Evolutionary conservation across 2,888 invertebrate genomes (phyloP), one percentile per base, ranked within the genome.

Genomic region (Pristionchus exspectatus): DNA sequence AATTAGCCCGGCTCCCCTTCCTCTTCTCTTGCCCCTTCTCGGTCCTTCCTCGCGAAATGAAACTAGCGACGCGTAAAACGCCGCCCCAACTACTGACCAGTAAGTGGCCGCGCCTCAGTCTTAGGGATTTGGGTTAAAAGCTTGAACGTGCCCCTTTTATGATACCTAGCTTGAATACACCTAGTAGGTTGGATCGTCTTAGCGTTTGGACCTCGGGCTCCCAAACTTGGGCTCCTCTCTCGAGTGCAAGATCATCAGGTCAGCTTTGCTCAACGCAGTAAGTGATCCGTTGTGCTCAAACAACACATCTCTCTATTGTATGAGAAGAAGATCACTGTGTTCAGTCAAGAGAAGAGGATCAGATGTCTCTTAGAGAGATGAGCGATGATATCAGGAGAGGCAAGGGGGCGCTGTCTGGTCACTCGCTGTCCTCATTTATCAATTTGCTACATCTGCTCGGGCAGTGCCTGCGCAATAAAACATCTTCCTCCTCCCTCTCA

Each of bases 51-150:
- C 69, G 66, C 87, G n/a, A 44, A 69, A 87, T 87, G 87, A 87
- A 87, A 87, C 72, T 50, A 59, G 87, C 77, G 77, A 87, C 90
- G 90, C 90, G 87, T 83, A 74, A 90, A 90, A 30, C 77, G 24
- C 33, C 33, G 74, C 50, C 56, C 44, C 56, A 54, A 66, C 89
- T 84, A 89, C 85, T 59, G 56, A 38, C 50, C 72, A 72, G 66
- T 63, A 30, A 89, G 16, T 56, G 84, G 59, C 33, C 59, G 44
- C 44, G 10, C 14, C 38, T 38, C 33, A 24, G 14, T 27, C 83
- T 18, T 50, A 50, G 83, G 50, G 83, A 14, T 27, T 50, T 83
- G 0, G 54, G 50, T 21, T 38, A 2, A 3, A 38, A 38, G 2
- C 38, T 38, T 2, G 38, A 38, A 2, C 38, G 38, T 38, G 38